Evolutionary conservation across 2,113 vertebrate genomes (phyloP), one percentile per base, ranked within the genome.

Genomic region (Cyprinodon variegatus): DNA sequence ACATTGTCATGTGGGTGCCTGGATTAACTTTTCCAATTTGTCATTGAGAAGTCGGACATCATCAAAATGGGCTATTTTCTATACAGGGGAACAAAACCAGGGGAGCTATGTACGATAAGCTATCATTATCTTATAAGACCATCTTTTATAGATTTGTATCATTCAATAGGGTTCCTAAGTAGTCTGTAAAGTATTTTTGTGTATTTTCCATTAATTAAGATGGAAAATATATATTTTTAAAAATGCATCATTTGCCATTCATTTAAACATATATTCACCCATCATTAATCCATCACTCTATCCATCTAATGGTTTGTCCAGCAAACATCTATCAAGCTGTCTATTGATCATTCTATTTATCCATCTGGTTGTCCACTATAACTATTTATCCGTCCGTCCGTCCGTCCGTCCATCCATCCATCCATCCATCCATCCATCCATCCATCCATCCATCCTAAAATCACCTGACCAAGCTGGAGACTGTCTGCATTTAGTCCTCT

Each of bases 11-110:
- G 73, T 59, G 70, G 68, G 65, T 41, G 41, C 39, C 62, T 64
- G 41, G 36, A 78, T 79, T 81, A 65, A 74, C 68, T 76, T 79
- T 74, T 79, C 11, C 48, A 81, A 61, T 37, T 5, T 46, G 40
- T 77, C 57, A 53, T 57, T 61, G 36, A 3, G 36, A 60, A 41
- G 65, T 77, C 17, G 69, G 4, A 76, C 71, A 72, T 61, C 13
- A 15, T 65, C 37, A 67, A 50, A 53, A 74, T 46, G 14, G 66
- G 65, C 69, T 17, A 59, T 68, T 68, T 65, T 71, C 5, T 36
- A 70, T 17, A 66, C 41, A 17, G 71, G 11, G 4, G 12, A 11
- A 68, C 77, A 3, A 38, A 46, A 39, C 20, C 29, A 74, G 70
- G 66, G 39, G 37, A 73, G 48, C 53, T 68, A 39, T 41, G 15